Percentiles rank a stretch among this genome's conserved stretches.
Evolutionary conservation across 1,140 invertebrate species (phyloP).

Genomic region (Macrotrachela quadricornifera): DNA sequence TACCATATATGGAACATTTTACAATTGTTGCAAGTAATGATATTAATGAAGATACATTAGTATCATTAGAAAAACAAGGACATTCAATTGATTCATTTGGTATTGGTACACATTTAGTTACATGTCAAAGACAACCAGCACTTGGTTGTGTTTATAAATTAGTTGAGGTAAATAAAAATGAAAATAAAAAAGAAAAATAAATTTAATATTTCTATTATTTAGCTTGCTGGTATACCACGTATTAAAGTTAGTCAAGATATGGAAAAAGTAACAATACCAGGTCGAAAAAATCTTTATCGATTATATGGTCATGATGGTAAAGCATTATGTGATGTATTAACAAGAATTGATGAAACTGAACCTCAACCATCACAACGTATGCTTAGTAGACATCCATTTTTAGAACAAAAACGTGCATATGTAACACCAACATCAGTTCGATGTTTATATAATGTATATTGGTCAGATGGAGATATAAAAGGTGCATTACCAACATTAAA

Average conservation of each 20-base stretch:
- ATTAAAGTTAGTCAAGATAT: constrained; percentile 96
- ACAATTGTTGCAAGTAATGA: constrained; percentile 93
- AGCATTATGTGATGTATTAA: constrained; percentile 72
- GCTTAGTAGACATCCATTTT: constrained; percentile 79
- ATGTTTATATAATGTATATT: constrained; percentile 56
- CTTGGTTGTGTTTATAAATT: constrained; percentile 90
- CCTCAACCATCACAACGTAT: constrained; percentile 58
- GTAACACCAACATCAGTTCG: constrained; percentile 66
- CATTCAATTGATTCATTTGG: constrained; percentile 89
- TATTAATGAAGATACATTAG: constrained; percentile 94
- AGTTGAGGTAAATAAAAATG: not conserved
- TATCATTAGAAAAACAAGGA: constrained; percentile 30
- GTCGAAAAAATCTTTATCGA: constrained; percentile 56
- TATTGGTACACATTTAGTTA: constrained; percentile 74
- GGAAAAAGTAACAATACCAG: constrained; percentile 89
- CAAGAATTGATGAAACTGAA: constrained; percentile 50
- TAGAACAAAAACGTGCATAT: constrained; percentile 72
- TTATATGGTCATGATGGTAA: constrained; percentile 74
- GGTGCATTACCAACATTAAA: constrained; percentile 43
- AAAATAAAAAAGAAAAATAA: not conserved
- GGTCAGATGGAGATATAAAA: constrained; percentile 46
- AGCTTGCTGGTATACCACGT: constrained; percentile 66
- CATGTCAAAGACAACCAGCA: constrained; percentile 64
- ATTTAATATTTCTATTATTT: constrained; percentile 44
- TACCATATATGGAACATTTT: constrained; percentile 44